phyloP scores from a whole-genome alignment of 2,888 invertebrate genomes.

The Crossocerus cetratus region DNA sequence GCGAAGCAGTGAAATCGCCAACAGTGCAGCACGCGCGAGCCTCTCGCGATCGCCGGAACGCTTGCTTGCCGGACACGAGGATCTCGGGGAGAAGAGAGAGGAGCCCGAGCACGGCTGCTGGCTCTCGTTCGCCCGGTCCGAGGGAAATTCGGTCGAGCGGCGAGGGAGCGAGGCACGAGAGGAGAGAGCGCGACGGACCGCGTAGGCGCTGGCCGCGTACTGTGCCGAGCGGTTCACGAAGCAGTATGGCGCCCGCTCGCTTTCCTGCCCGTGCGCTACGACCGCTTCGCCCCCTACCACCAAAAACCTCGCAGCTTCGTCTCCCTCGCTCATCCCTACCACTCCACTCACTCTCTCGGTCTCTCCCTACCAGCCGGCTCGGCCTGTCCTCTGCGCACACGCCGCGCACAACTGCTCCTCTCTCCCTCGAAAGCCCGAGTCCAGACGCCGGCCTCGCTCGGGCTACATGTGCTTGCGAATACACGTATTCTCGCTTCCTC shows the following conservation, averaged over 20 bases:
- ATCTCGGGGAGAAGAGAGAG: no score
- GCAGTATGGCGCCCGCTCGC: constrained; percentile 69
- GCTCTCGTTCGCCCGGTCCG: not conserved
- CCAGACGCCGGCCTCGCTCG: not conserved
- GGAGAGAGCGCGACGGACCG: constrained; percentile 56
- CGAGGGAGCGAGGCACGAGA: constrained; percentile 32
- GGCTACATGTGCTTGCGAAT: not conserved
- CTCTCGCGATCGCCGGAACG: no score
- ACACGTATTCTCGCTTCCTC: not conserved
- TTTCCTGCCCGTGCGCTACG: constrained; percentile 56
- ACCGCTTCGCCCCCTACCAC: constrained; percentile 33
- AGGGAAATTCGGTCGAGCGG: constrained; percentile 17
- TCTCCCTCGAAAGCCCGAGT: not conserved
- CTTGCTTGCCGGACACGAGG: no score
- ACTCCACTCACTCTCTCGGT: not conserved
- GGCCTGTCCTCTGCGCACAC: not conserved
- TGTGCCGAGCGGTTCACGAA: constrained; percentile 59
- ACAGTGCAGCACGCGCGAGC: no score
- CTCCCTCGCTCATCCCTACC: not conserved
- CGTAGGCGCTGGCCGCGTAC: constrained; percentile 69
- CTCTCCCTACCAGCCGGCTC: not conserved
- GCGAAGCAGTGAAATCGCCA: no score
- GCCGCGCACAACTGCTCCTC: not conserved
- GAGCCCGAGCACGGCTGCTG: no score
- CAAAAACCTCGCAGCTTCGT: not conserved